Base-by-base conservation (phyloP, 2,797 vertebrate species). In the Ptychobarbus kaznakovi region DNA sequence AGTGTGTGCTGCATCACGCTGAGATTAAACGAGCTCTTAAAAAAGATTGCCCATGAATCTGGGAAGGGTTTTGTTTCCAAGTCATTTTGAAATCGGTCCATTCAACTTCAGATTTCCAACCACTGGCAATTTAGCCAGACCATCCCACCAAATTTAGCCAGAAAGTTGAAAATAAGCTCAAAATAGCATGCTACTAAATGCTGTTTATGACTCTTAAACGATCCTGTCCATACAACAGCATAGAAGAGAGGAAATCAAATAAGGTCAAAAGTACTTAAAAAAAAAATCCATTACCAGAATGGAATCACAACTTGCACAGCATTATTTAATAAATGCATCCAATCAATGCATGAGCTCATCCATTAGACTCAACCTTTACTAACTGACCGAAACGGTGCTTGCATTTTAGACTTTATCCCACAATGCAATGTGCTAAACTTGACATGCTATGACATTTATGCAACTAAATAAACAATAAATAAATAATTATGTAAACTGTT, bases 1-100 rank as follows among this genome's bases (percentile, higher is more conserved):
- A 66, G 61, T 22, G 38, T 42, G 81, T 63, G 49, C 6, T 38
- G 44, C 63, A 77, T 40, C 63, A 77, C 22, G 74, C 73, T 84
- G 73, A 58, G 82, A 44, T 81, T 66, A 68, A 80, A 51, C 35
- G 79, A 49, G 25, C 12, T 49, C 63, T 35, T 83, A 65, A 56
- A 69, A 75, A n/a, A 70, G 32, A 56, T 40, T 81, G 65, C 46
- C 20, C 3, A 22, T 38, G 40, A 77, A 18, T 32, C 32, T 56
- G 73, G 58, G 46, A 53, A 66, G 22, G 20, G 74, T 69, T 84
- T 65, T 65, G 42, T 76, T 77, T 78, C 35, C 4, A 28, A 61
- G 38, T 15, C 6, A 16, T 61, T 58, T 56, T 69, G 12, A 2
- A 70, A 38, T 61, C 25, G 70, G 49, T 58, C n/a, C 8, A 66